Evolutionary conservation across 1,140 invertebrate species (phyloP).

Genomic region (Olivierus martensii): DNA sequence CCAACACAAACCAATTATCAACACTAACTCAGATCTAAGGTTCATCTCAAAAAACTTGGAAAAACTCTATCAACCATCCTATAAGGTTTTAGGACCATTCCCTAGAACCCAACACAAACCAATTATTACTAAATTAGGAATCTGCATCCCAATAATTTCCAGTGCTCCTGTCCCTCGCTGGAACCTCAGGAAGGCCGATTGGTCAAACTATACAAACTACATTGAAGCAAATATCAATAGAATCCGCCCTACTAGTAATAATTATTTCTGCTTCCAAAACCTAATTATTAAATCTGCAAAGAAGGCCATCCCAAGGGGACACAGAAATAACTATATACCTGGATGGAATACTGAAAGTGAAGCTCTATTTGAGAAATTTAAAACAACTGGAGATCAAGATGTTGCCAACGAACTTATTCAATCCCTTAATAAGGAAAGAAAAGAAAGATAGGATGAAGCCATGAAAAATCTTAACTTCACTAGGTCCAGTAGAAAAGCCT

Average conservation of each 20-base stretch:
- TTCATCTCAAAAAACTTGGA: too few species aligned
- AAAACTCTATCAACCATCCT: not conserved
- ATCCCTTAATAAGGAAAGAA: not conserved
- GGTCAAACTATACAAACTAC: not conserved
- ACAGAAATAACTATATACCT: not conserved
- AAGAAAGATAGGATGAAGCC: too few species aligned
- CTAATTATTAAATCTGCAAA: not conserved
- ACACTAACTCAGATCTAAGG: too few species aligned
- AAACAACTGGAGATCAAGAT: not conserved
- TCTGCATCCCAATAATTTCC: not conserved
- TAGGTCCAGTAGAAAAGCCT: too few species aligned
- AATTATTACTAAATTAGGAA: not conserved
- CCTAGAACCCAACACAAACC: not conserved
- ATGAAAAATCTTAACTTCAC: too few species aligned
- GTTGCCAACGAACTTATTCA: not conserved
- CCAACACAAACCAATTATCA: not conserved
- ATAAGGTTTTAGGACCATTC: not conserved
- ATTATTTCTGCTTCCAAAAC: not conserved
- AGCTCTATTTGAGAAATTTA: not conserved
- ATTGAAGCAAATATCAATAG: not conserved
- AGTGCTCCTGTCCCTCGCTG: not conserved
- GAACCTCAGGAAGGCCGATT: not conserved
- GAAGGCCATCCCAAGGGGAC: not conserved
- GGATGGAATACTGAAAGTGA: not conserved
- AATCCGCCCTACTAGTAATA: not conserved